phyloP scores from a whole-genome alignment of 2,797 vertebrate species.

The Enteromius radiatus region DNA sequence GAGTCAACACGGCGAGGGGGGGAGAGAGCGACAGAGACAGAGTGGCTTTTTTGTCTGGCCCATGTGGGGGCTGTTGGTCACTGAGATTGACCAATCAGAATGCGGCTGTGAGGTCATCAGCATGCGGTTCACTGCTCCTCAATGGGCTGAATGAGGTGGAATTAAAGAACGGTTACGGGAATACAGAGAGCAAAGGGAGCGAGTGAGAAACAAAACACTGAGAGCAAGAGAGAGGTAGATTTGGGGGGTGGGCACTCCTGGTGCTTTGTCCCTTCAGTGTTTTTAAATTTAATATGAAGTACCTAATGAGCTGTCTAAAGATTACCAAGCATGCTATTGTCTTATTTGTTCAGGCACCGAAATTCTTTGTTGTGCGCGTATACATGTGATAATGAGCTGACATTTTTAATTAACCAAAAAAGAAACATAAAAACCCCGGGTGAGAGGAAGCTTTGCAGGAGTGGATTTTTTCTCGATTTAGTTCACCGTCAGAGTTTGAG shows the following conservation, averaged over 20 bases:
- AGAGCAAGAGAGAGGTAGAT: slow-evolving; percentile 24
- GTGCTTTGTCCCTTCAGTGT: slow-evolving; percentile 41
- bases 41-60: slow-evolving; percentile 46
- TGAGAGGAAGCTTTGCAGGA: slow-evolving; percentile 12
- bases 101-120: slow-evolving; percentile 51
- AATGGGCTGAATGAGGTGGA: slow-evolving; percentile 66
- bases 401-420: slow-evolving; percentile 46
- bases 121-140: slow-evolving; percentile 57
- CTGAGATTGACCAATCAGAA: slow-evolving; percentile 54
- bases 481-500: neutral
- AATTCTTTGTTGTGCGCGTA: slow-evolving; percentile 40
- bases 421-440: neutral
- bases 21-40: slow-evolving; percentile 37
- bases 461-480: slow-evolving; percentile 28
- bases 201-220: slow-evolving; percentile 49
- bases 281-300: slow-evolving; percentile 57
- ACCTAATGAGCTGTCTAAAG: slow-evolving; percentile 50
- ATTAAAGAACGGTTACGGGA: slow-evolving; percentile 62
- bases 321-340: slow-evolving; percentile 53
- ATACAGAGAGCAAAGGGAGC: slow-evolving; percentile 48
- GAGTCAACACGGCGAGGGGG: slow-evolving; percentile 30
- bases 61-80: slow-evolving; percentile 44
- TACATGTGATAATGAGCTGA: slow-evolving; percentile 46
- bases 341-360: slow-evolving; percentile 43
- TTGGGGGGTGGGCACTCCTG: slow-evolving; percentile 44